These are phyloP conservation scores for Eulemur mongoz DNA, from an alignment of 2,797 vertebrate species.

Conservation along the genomic window DNA sequence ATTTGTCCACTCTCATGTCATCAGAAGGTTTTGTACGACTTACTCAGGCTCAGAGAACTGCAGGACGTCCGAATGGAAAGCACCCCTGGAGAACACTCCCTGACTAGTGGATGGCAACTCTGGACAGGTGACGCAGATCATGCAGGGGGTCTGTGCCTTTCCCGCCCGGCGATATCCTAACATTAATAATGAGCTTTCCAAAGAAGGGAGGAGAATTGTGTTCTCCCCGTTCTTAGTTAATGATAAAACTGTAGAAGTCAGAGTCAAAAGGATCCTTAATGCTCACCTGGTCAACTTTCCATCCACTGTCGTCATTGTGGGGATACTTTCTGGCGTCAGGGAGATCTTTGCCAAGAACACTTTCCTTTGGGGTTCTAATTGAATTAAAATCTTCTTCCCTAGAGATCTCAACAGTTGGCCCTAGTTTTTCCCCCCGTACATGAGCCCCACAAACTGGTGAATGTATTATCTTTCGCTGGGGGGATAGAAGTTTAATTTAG, in stretches of 20 bases:
- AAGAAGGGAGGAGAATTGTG: not conserved
- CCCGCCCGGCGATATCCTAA: accelerated
- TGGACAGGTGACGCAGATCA: too few relatives aligned
- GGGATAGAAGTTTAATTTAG: not conserved
- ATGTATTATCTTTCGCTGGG: not conserved
- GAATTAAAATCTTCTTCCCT: not conserved
- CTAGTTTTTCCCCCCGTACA: not conserved
- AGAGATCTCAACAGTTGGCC: not conserved
- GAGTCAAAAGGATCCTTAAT: not conserved
- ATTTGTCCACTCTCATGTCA: not conserved
- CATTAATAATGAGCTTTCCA: not conserved
- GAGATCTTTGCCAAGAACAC: not conserved
- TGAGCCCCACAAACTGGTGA: not conserved
- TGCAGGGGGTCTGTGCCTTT: not conserved
- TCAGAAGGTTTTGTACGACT: accelerated
- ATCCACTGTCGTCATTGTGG: accelerated
- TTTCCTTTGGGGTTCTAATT: not conserved
- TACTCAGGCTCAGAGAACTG: not conserved
- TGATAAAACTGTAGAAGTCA: not conserved
- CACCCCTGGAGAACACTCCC: not conserved
- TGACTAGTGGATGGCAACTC: not conserved
- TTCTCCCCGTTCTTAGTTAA: too few relatives aligned
- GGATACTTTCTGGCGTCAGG: not conserved
- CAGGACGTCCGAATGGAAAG: not conserved
- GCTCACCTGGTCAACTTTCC: not conserved